These are phyloP conservation scores for Dromococcyx pavoninus DNA, from an alignment of 2,797 vertebrate species.

Conservation along the genomic window DNA sequence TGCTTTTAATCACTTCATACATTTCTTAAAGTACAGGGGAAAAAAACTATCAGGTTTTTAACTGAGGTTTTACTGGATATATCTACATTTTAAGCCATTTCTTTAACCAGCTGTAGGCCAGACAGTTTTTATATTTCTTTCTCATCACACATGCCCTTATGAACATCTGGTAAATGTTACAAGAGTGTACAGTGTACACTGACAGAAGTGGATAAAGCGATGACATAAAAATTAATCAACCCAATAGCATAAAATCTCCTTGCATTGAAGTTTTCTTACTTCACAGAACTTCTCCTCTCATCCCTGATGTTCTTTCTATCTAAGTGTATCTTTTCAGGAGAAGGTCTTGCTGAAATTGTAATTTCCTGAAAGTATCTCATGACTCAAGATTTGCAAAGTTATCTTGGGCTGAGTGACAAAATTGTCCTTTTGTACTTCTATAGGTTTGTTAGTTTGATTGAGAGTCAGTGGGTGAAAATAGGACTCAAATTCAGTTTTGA, in stretches of 20 bases:
- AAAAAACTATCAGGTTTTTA: background rate
- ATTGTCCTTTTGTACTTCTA: background rate
- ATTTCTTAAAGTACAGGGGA: background rate
- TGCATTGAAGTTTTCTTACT: background rate
- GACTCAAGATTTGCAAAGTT: background rate
- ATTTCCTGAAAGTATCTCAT: background rate
- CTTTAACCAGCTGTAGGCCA: background rate
- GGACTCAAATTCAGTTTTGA: slow-evolving; percentile 43
- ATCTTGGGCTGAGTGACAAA: background rate
- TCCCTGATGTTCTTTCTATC: background rate
- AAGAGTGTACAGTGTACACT: background rate
- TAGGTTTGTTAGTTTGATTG: slow-evolving; percentile 33
- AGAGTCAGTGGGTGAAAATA: slow-evolving; percentile 53
- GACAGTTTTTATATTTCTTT: background rate
- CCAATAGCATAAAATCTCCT: background rate
- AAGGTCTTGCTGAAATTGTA: background rate
- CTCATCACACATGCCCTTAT: background rate
- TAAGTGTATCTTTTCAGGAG: background rate
- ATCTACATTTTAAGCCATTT: background rate
- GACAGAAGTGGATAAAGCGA: background rate
- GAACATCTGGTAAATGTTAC: background rate
- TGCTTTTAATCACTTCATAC: background rate
- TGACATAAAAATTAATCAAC: background rate
- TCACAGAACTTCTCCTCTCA: background rate
- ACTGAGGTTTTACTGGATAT: background rate